Evolutionary conservation across 2,888 invertebrate genomes (phyloP), one percentile per base, ranked within the genome.

Genomic region (Neoascia interrupta): DNA sequence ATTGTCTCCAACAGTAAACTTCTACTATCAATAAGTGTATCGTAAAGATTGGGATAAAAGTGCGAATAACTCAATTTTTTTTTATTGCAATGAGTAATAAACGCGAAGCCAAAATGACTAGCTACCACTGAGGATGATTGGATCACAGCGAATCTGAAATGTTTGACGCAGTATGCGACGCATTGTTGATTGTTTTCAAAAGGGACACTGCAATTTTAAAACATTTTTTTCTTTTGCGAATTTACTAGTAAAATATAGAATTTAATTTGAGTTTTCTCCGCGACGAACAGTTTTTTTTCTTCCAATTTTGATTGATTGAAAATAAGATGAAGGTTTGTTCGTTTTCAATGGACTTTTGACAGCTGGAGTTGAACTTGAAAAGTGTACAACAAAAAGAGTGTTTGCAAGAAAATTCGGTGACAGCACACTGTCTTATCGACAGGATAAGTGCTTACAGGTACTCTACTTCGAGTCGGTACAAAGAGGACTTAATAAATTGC

Each of bases 281-380:
- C 21, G 26, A 15, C 34, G 13, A 58, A 1, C 13, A 39, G 41
- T 58, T 37, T 53, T 51, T 63, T 63, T 58, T 18, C 39, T 68
- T 4, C 8, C n/a, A 31, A 2, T 56, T 61, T 75, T 58, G 74
- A 75, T 56, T 74, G 74, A 75, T 61, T 75, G 56, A 69, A 69
- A 69, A 69, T 75, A 69, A 63, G 45, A 51, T 5, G 13, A 41
- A 53, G 64, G 21, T 36, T 37, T 64, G 73, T 73, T 73, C 31
- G 73, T 51, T 73, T 73, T 19, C 6, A 11, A 18, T 0, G 39
- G 2, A 8, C n/a, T 47, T 60, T 45, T 73, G 73, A 73, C 73
- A 72, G 41, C n/a, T 15, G 34, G 8, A 10, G 41, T 21, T 21
- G 34, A 31, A 34, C 19, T 41, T 63, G 31, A 34, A 41, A 15